A percentile compares a stretch with the other conserved stretches of the same genome.
Evolutionary conservation across 2,113 vertebrate species (phyloP).

Genomic region (Harpagus bidentatus): DNA sequence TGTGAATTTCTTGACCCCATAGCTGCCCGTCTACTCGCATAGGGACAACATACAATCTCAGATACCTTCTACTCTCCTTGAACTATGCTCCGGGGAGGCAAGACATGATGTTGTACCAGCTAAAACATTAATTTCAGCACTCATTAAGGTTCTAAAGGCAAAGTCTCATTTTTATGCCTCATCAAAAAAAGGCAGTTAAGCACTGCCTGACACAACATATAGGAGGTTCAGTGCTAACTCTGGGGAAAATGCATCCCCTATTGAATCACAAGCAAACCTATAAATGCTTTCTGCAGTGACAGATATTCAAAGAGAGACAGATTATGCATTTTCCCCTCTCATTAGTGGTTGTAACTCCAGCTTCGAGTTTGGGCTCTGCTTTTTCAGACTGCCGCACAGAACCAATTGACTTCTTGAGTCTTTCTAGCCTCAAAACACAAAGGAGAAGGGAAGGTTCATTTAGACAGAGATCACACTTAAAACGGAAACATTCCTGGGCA

Average conservation of each 20-base stretch:
- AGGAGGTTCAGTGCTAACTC: background rate
- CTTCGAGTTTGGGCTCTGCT: background rate
- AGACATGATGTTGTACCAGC: background rate
- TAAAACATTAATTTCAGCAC: background rate
- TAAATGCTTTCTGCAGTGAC: background rate
- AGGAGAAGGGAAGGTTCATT: background rate
- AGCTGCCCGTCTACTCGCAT: rapidly evolving
- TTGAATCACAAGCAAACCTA: background rate
- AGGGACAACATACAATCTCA: background rate
- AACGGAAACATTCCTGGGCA: background rate
- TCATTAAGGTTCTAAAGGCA: background rate
- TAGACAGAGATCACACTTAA: background rate
- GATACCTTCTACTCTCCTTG: background rate
- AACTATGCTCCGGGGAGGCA: background rate
- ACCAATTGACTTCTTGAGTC: background rate
- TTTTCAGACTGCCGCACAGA: background rate
- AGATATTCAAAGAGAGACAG: background rate
- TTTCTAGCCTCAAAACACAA: background rate
- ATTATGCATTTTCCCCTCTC: background rate
- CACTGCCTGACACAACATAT: background rate
- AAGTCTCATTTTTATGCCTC: background rate
- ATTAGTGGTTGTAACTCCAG: background rate
- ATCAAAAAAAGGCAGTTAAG: background rate
- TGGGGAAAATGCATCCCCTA: background rate
- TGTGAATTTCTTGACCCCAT: background rate